Base-by-base conservation (phyloP, 2,888 invertebrate genomes). In the Danaus chrysippus region DNA sequence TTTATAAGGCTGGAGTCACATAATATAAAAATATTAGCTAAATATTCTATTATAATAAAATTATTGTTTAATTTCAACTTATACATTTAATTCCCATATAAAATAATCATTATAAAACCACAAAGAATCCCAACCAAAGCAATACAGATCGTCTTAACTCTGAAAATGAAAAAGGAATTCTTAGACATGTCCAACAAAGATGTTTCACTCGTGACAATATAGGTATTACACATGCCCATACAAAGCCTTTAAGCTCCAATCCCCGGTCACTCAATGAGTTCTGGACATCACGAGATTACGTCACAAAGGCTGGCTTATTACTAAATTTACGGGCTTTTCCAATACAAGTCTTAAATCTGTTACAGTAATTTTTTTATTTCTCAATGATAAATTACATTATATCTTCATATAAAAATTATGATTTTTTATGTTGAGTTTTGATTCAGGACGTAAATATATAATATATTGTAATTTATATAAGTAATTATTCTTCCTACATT, bases 171-270 rank as follows among this genome's bases (percentile, higher is more conserved):
- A 63, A 70, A 68, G 69, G 68, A 69, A 73, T 75, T 75, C 74
- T 73, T 69, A 56, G 70, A 76, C 73, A 69, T 75, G 72, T 61
- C 64, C 61, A 66, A 71, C 71, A 73, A 70, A 70, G 70, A 68
- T 66, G 65, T 69, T 62, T 72, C 68, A 69, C 70, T 68, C 68
- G 63, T 68, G 69, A 75, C 82, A 81, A 81, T 79, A 70, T 68
- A 68, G 67, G 82, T 73, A 84, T 84, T 84, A 88, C 72, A 73
- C 79, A 87, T 90, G 84, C 88, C 88, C 85, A 84, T 87, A 89
- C 82, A 87, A 89, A 89, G 84, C 83, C 81, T 57, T 71, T 74
- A 76, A 79, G 78, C 75, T 74, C 71, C 70, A 72, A 74, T 76
- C 76, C 73, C 74, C 70, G 71, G 71, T 74, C 78, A 76, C 72